Evolutionary conservation across 2,888 invertebrate species (phyloP).

Genomic region (Parnassius mnemosyne): DNA sequence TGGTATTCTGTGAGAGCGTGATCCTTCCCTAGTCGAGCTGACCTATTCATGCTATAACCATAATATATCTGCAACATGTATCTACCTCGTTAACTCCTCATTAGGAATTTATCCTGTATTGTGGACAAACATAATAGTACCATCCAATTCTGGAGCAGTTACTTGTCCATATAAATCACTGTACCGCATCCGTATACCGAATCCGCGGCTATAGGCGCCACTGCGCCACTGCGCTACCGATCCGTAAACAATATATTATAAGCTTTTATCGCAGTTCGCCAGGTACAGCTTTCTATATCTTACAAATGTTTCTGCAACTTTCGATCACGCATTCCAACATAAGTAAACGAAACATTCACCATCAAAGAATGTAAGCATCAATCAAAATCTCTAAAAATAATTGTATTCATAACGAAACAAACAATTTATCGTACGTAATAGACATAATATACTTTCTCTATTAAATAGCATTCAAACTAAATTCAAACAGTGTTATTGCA

Average conservation of each 20-base stretch:
- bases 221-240: not conserved
- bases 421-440: slow-evolving; percentile 4
- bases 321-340: slow-evolving; percentile 4
- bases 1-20: too few relatives aligned
- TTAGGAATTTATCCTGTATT: too few relatives aligned
- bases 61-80: too few relatives aligned
- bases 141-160: too few relatives aligned
- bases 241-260: not conserved
- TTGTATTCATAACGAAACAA: slow-evolving; percentile 14
- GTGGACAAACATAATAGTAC: too few relatives aligned
- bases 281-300: slow-evolving; percentile 1
- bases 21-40: too few relatives aligned
- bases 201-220: too few relatives aligned
- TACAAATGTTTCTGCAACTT: slow-evolving; percentile 8
- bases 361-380: slow-evolving; percentile 7
- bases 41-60: too few relatives aligned
- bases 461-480: not conserved
- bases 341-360: slow-evolving; percentile 1
- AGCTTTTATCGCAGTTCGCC: not conserved
- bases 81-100: too few relatives aligned
- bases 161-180: too few relatives aligned
- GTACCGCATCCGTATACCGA: too few relatives aligned
- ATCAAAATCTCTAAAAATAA: slow-evolving; percentile 7
- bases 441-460: slow-evolving; percentile 13
- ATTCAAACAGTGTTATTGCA: too few relatives aligned